Conservation (phyloP, 2,797 vertebrate species). For the Arnoldichthys spilopterus region DNA sequence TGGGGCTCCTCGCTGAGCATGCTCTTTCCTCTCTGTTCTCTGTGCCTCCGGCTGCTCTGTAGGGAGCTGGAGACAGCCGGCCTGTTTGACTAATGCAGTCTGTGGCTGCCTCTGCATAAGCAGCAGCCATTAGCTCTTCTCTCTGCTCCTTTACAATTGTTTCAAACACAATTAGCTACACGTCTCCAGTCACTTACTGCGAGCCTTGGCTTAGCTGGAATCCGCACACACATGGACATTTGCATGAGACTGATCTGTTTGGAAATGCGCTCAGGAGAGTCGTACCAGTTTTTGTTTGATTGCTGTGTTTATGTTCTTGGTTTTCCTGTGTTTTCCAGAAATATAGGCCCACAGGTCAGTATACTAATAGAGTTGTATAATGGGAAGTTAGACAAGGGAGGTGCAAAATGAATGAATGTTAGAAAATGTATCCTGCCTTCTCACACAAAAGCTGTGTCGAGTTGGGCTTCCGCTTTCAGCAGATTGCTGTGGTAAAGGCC, state of each 20-base stretch:
- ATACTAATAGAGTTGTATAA: neutral
- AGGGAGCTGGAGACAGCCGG: conserved; percentile 36
- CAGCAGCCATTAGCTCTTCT: conserved; percentile 45
- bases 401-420: neutral
- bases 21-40: conserved; percentile 17
- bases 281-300: neutral
- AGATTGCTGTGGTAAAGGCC: conserved; percentile 31
- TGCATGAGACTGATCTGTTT: conserved; percentile 12
- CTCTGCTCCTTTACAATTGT: conserved; percentile 34
- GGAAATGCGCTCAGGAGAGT: conserved; percentile 18
- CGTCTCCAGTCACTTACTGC: conserved; percentile 36
- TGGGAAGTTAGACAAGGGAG: neutral
- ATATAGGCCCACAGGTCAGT: neutral
- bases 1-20: conserved; percentile 23
- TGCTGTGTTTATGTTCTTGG: neutral
- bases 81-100: conserved; percentile 41
- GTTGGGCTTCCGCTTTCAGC: conserved; percentile 31
- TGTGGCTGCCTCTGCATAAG: conserved; percentile 29
- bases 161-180: conserved; percentile 50
- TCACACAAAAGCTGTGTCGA: neutral
- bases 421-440: conserved; percentile 32
- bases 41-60: conserved; percentile 21
- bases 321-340: neutral
- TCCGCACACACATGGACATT: conserved; percentile 15
- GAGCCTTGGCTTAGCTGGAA: conserved; percentile 24